phyloP scores from a whole-genome alignment of 2,888 invertebrate species.

The Bellardia bayeri region DNA sequence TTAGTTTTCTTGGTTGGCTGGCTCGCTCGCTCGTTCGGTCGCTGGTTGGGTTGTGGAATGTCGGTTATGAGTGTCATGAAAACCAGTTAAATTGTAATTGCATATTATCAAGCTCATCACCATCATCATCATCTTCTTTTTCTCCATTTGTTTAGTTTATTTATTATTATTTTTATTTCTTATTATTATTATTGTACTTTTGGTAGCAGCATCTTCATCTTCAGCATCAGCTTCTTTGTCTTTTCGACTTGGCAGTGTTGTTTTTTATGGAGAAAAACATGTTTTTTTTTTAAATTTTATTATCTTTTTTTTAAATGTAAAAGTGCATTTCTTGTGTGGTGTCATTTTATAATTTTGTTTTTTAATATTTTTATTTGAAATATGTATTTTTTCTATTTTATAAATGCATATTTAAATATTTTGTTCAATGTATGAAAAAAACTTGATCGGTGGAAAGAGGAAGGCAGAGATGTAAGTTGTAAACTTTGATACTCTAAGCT shows the following conservation, averaged over 20 bases:
- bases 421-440: neutral
- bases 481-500: neutral
- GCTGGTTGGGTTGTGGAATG: conserved; percentile 63
- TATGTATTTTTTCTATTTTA: neutral
- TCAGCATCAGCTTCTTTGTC: conserved; percentile 21
- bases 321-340: conserved; percentile 59
- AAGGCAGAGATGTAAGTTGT: neutral
- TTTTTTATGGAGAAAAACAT: conserved; percentile 30
- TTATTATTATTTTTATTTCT: conserved; percentile 50
- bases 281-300: conserved; percentile 18
- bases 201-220: conserved; percentile 27
- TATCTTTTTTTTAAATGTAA: conserved; percentile 62
- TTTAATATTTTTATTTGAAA: conserved; percentile 10
- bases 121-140: conserved; percentile 42
- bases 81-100: conserved; percentile 72
- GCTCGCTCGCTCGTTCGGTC: neutral
- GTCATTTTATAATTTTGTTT: conserved; percentile 15
- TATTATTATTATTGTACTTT: conserved; percentile 48
- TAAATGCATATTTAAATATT: neutral
- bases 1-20: conserved; percentile 12
- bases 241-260: conserved; percentile 22
- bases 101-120: conserved; percentile 71
- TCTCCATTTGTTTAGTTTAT: conserved; percentile 37
- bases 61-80: conserved; percentile 74
- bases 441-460: neutral